phyloP scores from a whole-genome alignment of 2,797 vertebrate species.

The Natrix natrix region DNA sequence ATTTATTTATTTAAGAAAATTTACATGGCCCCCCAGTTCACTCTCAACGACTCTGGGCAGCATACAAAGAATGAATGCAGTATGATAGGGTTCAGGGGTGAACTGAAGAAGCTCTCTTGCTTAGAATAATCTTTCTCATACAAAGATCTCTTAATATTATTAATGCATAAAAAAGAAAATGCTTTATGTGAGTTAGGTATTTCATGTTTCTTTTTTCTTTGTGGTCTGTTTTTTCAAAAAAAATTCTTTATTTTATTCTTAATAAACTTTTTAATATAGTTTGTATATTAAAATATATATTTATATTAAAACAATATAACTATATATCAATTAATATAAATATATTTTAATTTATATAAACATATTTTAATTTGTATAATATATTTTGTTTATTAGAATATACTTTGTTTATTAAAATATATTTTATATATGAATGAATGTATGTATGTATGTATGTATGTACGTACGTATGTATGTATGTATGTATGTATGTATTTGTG shows the following conservation, averaged over 20 bases:
- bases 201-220: neutral
- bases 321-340: too few species aligned
- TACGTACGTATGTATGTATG: too few species aligned
- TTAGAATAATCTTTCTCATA: neutral
- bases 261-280: too few species aligned
- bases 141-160: neutral
- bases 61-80: neutral
- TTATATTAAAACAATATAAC: neutral
- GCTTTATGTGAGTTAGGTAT: neutral
- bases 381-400: neutral
- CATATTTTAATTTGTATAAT: neutral
- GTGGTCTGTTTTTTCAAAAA: neutral
- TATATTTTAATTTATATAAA: neutral
- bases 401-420: too few species aligned
- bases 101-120: neutral
- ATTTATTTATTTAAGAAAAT: neutral
- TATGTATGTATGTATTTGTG: too few species aligned
- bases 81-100: neutral
- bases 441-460: too few species aligned
- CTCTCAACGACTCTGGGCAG: neutral
- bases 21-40: neutral
- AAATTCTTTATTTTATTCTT: neutral
- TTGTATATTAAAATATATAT: neutral
- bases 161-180: neutral
- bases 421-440: too few species aligned